These are phyloP conservation scores for Alcis repandata DNA, from an alignment of 2,888 invertebrate species.

Conservation along the genomic window DNA sequence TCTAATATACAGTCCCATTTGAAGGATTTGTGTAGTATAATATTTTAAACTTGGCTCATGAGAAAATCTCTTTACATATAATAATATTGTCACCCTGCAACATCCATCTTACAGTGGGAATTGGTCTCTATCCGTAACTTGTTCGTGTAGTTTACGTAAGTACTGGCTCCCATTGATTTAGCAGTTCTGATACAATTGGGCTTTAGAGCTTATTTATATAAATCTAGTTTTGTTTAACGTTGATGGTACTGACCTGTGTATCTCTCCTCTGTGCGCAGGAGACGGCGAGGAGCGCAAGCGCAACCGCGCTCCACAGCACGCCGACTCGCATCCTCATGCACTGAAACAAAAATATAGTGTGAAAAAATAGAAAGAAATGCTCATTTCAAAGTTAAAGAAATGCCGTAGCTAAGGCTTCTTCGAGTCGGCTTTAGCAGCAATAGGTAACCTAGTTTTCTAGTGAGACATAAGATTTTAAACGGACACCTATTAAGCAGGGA, in stretches of 20 bases:
- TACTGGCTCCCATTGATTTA: too few relatives aligned
- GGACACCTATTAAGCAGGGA: too few relatives aligned
- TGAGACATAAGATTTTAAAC: too few relatives aligned
- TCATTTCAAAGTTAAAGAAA: not conserved
- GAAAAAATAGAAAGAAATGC: not conserved
- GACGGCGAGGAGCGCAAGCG: constrained; percentile 73
- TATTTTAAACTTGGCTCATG: not conserved
- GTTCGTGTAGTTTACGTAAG: too few relatives aligned
- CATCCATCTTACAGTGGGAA: too few relatives aligned
- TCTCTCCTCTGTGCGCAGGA: constrained; percentile 70
- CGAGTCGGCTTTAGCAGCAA: too few relatives aligned
- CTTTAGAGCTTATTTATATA: too few relatives aligned
- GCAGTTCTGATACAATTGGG: too few relatives aligned
- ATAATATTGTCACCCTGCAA: too few relatives aligned
- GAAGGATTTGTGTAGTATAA: not conserved
- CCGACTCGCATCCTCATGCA: constrained; percentile 76
- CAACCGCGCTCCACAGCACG: constrained; percentile 75
- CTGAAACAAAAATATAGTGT: constrained; percentile 72
- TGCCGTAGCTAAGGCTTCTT: too few relatives aligned
- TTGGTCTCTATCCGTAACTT: too few relatives aligned
- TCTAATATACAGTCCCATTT: not conserved
- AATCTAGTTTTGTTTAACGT: not conserved
- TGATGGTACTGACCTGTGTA: constrained; percentile 63
- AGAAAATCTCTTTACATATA: not conserved
- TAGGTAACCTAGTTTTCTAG: too few relatives aligned